Percentiles rank a stretch among this genome's conserved stretches.
Conservation (phyloP, 2,888 invertebrate species). For the Argynnis bischoffii region DNA sequence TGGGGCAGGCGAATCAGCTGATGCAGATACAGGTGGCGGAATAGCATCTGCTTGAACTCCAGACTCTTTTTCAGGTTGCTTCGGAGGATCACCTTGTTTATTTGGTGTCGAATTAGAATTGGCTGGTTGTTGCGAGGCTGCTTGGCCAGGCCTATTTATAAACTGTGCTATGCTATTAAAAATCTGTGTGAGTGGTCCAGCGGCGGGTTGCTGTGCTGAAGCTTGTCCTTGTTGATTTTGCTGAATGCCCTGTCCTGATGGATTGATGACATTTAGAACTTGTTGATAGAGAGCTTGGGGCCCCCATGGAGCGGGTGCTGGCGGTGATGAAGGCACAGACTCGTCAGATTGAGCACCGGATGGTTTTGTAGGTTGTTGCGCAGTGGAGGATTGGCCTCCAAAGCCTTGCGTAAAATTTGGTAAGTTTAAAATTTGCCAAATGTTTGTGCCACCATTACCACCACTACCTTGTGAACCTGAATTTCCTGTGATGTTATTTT, state of each 20-base stretch:
- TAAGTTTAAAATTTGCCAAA: conserved; percentile 1
- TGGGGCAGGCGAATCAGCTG: neutral
- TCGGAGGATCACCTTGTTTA: neutral
- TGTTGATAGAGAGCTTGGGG: conserved; percentile 38
- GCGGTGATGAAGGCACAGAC: conserved; percentile 1
- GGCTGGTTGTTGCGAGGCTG: conserved; percentile 19
- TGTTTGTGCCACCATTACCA: neutral
- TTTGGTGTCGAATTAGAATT: conserved; percentile 15
- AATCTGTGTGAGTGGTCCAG: conserved; percentile 39
- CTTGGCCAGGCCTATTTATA: conserved; percentile 29
- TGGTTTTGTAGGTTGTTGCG: conserved; percentile 13
- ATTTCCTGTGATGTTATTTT: conserved; percentile 41
- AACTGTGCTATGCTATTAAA: conserved; percentile 44
- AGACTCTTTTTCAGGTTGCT: conserved; percentile 18
- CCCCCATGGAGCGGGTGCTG: conserved; percentile 28
- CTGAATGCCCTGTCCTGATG: conserved; percentile 15
- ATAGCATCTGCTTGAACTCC: conserved; percentile 19
- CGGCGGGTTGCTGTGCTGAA: no score
- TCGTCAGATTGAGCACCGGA: conserved; percentile 25
- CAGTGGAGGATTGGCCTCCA: conserved; percentile 9
- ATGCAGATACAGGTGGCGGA: conserved; percentile 20
- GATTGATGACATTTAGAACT: conserved; percentile 38
- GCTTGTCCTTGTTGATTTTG: no score
- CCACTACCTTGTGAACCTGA: neutral
- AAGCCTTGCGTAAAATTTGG: neutral